phyloP scores from a whole-genome alignment of 2,113 vertebrate genomes.

The Peromyscus polionotus region DNA sequence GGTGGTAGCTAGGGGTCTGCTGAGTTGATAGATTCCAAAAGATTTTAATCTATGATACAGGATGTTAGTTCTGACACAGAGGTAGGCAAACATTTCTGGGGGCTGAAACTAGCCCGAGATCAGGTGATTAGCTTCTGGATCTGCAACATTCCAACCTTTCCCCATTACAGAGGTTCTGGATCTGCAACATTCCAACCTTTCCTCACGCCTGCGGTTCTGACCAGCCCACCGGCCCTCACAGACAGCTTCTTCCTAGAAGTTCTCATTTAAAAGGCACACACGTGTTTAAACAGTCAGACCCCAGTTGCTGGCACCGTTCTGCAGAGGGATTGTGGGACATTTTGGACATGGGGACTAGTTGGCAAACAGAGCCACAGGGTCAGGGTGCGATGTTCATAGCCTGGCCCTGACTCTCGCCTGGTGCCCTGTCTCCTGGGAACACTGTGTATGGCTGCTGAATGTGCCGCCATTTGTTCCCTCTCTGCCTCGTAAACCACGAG shows the following conservation, averaged over 20 bases:
- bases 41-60: not conserved
- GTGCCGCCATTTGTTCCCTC: too few species aligned
- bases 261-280: not conserved
- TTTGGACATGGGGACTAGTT: not conserved
- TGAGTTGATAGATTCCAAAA: not conserved
- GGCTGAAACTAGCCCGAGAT: not conserved
- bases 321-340: not conserved
- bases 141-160: not conserved
- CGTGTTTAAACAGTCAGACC: not conserved
- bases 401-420: too few species aligned
- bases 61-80: not conserved
- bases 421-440: not conserved
- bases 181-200: not conserved
- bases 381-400: not conserved
- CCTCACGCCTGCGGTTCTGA: not conserved
- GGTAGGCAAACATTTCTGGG: not conserved
- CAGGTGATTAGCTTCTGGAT: not conserved
- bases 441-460: too few species aligned
- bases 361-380: not conserved
- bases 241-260: not conserved
- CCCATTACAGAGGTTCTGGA: not conserved
- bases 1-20: not conserved
- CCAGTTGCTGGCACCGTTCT: not conserved
- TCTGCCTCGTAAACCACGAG: not conserved
- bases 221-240: not conserved